phyloP scores from a whole-genome alignment of 1,140 invertebrate species.

The Drosophila albomicans region DNA sequence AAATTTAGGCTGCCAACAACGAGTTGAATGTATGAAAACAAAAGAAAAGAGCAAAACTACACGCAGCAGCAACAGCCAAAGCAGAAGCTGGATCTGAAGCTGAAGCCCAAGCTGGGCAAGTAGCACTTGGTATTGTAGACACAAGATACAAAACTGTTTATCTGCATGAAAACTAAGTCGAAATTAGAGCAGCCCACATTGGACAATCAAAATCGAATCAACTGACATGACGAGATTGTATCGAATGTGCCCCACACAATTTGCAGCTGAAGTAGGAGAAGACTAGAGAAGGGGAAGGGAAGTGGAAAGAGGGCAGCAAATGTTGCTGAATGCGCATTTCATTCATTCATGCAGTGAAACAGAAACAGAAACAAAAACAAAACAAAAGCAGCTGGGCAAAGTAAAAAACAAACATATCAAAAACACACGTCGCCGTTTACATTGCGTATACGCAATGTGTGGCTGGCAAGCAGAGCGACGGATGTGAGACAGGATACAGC shows the following conservation, averaged over 20 bases:
- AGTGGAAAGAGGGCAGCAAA: background rate
- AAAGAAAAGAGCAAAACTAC: constrained; percentile 46
- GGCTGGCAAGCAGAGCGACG: too few relatives aligned
- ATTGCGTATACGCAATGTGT: constrained; percentile 70
- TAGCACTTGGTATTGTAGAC: constrained; percentile 60
- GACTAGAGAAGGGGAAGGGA: background rate
- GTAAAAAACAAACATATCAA: constrained; percentile 15
- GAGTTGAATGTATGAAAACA: constrained; percentile 56
- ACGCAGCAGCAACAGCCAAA: background rate
- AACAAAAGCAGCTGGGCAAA: background rate
- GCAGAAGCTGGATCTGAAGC: background rate
- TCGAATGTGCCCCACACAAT: constrained; percentile 6
- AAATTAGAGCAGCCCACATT: constrained; percentile 70
- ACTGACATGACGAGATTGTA: constrained; percentile 14
- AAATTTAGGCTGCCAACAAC: constrained; percentile 43
- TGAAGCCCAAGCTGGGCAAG: constrained; percentile 44
- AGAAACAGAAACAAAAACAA: background rate
- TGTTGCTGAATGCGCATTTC: constrained; percentile 15
- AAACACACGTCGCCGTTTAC: constrained; percentile 20
- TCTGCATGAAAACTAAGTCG: constrained; percentile 27
- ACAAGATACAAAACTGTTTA: constrained; percentile 48
- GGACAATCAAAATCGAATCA: constrained; percentile 15
- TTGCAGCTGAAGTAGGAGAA: background rate
- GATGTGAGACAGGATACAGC: background rate
- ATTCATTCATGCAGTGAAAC: constrained; percentile 23